Conservation (phyloP, 1,140 invertebrate genomes). For the Gerris buenoi region DNA sequence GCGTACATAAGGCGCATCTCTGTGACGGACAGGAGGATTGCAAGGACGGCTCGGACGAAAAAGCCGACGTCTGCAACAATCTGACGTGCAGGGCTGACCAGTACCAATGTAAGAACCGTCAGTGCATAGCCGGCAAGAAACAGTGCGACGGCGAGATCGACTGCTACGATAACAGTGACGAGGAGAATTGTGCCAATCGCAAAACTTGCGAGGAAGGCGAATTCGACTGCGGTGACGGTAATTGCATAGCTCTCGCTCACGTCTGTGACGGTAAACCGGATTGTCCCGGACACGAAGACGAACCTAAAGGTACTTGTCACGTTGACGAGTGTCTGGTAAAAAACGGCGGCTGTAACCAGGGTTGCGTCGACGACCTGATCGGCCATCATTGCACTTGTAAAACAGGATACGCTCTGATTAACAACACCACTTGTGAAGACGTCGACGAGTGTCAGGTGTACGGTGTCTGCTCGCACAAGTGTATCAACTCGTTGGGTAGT, state of each 20-base stretch:
- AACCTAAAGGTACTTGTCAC: constrained; percentile 50
- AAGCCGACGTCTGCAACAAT: constrained; percentile 9
- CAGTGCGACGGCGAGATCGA: constrained; percentile 67
- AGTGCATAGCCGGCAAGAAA: constrained; percentile 63
- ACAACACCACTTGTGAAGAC: constrained; percentile 72
- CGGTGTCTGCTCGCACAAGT: constrained; percentile 79
- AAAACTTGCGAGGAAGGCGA: constrained; percentile 40
- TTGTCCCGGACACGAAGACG: constrained; percentile 47
- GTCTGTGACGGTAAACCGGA: constrained; percentile 48
- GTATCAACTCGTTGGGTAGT: constrained; percentile 70
- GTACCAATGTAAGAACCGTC: constrained; percentile 61
- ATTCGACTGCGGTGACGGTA: constrained; percentile 46
- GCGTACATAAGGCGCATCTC: constrained; percentile 23
- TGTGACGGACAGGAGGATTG: constrained; percentile 57
- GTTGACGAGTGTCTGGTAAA: constrained; percentile 60
- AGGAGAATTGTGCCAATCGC: constrained; percentile 41
- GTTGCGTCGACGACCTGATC: constrained; percentile 57
- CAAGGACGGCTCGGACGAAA: constrained; percentile 20
- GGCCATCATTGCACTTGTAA: constrained; percentile 65
- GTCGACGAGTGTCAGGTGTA: constrained; percentile 77
- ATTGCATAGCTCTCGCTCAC: constrained; percentile 41
- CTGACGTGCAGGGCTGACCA: constrained; percentile 37
- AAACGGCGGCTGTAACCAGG: constrained; percentile 77
- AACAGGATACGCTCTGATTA: constrained; percentile 51
- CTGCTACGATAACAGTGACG: constrained; percentile 51